A percentile compares a stretch with the other conserved stretches of the same genome.
Conservation (phyloP, 2,113 vertebrate species). For the Mystacornis crossleyi region DNA sequence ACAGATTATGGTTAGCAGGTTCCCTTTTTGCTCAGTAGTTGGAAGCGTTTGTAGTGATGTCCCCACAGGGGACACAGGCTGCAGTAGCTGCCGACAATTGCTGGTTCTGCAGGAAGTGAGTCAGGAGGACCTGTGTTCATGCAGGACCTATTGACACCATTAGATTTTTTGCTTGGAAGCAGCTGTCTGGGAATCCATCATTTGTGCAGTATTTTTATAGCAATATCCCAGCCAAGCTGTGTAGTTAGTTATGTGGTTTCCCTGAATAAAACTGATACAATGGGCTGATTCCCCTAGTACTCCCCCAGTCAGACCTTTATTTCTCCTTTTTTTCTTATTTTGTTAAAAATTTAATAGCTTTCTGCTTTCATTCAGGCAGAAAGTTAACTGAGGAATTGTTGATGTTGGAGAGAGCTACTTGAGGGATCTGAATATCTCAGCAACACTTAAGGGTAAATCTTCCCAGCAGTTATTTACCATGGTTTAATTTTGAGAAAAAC, state of each 20-base stretch:
- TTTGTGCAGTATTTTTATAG: neutral
- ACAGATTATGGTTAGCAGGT: neutral
- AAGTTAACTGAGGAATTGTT: neutral
- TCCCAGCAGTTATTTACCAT: neutral
- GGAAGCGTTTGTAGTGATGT: neutral
- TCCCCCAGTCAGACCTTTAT: neutral
- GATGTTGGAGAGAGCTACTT: neutral
- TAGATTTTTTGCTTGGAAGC: neutral
- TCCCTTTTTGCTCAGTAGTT: neutral
- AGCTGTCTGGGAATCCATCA: neutral
- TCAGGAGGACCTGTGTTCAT: neutral
- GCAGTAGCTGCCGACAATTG: neutral
- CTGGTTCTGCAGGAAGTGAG: neutral
- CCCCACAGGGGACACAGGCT: neutral
- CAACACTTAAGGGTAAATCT: neutral
- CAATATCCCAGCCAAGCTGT: neutral
- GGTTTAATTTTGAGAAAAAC: neutral
- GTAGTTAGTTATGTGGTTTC: neutral
- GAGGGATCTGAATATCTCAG: neutral
- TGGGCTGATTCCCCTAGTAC: neutral
- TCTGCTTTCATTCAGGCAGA: slow-evolving; percentile 1
- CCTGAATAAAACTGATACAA: neutral
- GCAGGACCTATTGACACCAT: neutral
- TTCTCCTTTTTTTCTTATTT: neutral
- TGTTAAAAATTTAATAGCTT: neutral